A percentile compares a stretch with the other conserved stretches of the same genome.
Evolutionary conservation across 2,888 invertebrate genomes (phyloP).

Genomic region (Sisyra terminalis): DNA sequence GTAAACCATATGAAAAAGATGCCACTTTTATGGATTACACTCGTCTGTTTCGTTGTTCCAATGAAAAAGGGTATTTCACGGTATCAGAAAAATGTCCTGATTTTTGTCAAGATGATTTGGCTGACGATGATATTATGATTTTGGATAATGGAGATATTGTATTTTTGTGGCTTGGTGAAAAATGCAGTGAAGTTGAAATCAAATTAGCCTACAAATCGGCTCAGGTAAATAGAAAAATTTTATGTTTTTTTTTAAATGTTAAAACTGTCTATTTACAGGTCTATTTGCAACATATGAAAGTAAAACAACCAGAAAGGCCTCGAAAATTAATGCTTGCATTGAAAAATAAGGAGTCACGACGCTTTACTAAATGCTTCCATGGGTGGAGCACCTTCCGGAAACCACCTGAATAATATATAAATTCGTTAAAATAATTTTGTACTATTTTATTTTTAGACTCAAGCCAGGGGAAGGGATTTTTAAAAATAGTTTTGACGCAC

Average conservation of each 20-base stretch:
- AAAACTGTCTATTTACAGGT: slow-evolving; percentile 41
- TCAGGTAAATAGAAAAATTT: slow-evolving; percentile 43
- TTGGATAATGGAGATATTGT: slow-evolving; percentile 96
- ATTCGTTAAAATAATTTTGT: background rate
- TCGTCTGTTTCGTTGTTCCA: slow-evolving; percentile 92
- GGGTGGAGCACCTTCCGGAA: slow-evolving; percentile 90
- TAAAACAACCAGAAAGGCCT: slow-evolving; percentile 80
- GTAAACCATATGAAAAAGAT: slow-evolving; percentile 73
- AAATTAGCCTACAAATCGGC: slow-evolving; percentile 97
- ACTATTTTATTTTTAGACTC: background rate
- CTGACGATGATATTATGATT: slow-evolving; percentile 99
- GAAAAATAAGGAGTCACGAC: slow-evolving; percentile 88
- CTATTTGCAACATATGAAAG: slow-evolving; percentile 93
- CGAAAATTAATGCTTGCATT: slow-evolving; percentile 87
- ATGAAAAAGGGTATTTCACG: slow-evolving; percentile 97
- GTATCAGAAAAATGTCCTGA: slow-evolving; percentile 98
- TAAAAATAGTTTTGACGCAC: background rate
- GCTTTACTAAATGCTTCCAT: slow-evolving; percentile 97
- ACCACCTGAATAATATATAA: slow-evolving; percentile 44
- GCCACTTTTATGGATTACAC: slow-evolving; percentile 88
- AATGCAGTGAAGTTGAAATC: slow-evolving; percentile 96
- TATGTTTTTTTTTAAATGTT: slow-evolving; percentile 3
- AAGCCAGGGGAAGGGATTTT: background rate
- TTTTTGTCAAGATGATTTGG: slow-evolving; percentile 97
- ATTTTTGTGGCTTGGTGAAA: slow-evolving; percentile 93